Percentiles rank a stretch among this genome's conserved stretches.
Conservation (phyloP, 2,113 vertebrate species). For the Notechis scutatus region DNA sequence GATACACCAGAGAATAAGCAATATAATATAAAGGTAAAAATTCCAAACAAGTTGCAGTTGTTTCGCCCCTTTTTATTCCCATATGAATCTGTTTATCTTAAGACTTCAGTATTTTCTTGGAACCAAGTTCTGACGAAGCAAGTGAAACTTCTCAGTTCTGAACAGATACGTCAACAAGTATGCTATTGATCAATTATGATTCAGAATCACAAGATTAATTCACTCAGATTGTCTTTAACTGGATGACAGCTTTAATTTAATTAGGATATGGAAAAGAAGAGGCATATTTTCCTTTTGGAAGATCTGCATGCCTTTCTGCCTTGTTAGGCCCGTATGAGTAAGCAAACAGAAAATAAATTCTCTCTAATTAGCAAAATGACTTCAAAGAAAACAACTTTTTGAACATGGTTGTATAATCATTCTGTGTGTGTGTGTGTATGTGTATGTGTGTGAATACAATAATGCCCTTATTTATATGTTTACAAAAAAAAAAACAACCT, state of each 20-base stretch:
- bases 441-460: rapidly evolving
- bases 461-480: neutral
- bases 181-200: neutral
- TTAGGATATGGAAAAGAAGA: neutral
- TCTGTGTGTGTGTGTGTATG: too few species aligned
- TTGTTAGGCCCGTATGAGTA: neutral
- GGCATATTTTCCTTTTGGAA: neutral
- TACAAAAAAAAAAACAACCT: rapidly evolving
- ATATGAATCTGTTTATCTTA: neutral
- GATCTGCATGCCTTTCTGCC: neutral
- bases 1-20: neutral
- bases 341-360: neutral
- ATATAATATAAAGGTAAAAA: neutral
- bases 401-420: rapidly evolving
- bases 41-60: neutral
- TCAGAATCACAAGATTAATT: neutral
- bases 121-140: neutral
- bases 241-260: neutral
- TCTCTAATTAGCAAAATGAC: neutral
- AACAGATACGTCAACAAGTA: neutral
- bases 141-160: neutral
- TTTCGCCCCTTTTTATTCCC: neutral
- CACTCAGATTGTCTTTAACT: neutral
- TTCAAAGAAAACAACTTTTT: rapidly evolving
- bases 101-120: neutral